phyloP scores from a whole-genome alignment of 30 jellyfish, hydroid and myxozoan species.

The Catostylus mosaicus region DNA sequence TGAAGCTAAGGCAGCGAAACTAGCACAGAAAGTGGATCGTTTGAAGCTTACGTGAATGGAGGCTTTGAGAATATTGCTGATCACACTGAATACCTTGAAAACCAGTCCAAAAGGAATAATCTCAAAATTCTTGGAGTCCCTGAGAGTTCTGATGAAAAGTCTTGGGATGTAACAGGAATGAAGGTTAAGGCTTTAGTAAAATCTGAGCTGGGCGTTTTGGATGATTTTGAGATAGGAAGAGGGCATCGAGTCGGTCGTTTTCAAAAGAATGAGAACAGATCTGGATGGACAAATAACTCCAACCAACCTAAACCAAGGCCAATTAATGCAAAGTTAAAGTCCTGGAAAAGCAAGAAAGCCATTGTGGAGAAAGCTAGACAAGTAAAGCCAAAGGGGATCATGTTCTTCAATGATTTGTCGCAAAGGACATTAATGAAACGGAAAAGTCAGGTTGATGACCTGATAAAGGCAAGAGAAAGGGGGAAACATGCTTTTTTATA shows the following conservation, averaged over 20 bases:
- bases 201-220: slow-evolving; percentile 35
- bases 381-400: slow-evolving; percentile 21
- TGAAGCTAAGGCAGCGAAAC: slow-evolving; percentile 13
- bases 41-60: slow-evolving; percentile 16
- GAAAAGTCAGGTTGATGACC: slow-evolving; percentile 11
- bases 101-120: slow-evolving; percentile 51
- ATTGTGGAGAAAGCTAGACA: slow-evolving; percentile 41
- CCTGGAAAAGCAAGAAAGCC: slow-evolving; percentile 5
- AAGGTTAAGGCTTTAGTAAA: slow-evolving; percentile 48
- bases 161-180: slow-evolving; percentile 63
- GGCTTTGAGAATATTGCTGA: slow-evolving; percentile 60
- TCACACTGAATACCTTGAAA: slow-evolving; percentile 46
- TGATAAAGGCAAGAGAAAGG: slow-evolving; percentile 19
- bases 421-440: slow-evolving; percentile 31
- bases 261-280: slow-evolving; percentile 47
- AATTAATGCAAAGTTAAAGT: slow-evolving; percentile 20
- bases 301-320: slow-evolving; percentile 40
- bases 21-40: slow-evolving; percentile 41
- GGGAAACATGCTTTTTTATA: slow-evolving; percentile 33
- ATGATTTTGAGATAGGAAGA: slow-evolving; percentile 47
- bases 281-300: slow-evolving; percentile 23
- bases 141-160: slow-evolving; percentile 51
- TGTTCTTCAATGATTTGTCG: slow-evolving; percentile 35
- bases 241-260: slow-evolving; percentile 33
- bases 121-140: slow-evolving; percentile 57